Conservation (phyloP, 37 sponge, comb jelly and placozoan species). For the Amphimedon queenslandica region DNA sequence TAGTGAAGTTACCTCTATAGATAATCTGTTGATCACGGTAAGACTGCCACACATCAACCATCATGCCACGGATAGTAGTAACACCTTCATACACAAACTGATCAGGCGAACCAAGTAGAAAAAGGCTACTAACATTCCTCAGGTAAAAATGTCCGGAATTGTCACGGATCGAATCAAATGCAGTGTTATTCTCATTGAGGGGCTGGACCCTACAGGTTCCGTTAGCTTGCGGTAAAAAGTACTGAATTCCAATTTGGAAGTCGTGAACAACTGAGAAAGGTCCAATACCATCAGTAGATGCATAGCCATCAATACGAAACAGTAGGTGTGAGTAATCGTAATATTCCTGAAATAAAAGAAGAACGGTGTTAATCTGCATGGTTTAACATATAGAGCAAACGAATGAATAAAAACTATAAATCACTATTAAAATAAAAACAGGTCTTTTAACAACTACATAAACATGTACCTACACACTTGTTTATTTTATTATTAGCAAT, state of each 20-base stretch:
- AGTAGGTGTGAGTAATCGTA: conserved; percentile 21
- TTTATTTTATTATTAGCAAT: too few relatives aligned
- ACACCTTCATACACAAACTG: conserved; percentile 64
- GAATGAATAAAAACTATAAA: too few relatives aligned
- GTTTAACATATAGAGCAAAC: too few relatives aligned
- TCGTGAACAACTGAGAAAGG: conserved; percentile 34
- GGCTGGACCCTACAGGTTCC: neutral
- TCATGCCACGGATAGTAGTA: conserved; percentile 41
- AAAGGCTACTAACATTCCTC: neutral
- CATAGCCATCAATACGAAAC: conserved; percentile 26
- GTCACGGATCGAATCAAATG: conserved; percentile 10
- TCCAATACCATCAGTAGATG: neutral
- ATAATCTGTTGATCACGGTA: conserved; percentile 5
- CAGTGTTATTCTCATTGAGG: neutral
- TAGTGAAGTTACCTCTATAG: neutral
- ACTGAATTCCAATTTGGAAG: conserved; percentile 38
- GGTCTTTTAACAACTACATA: too few relatives aligned
- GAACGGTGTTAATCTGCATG: too few relatives aligned
- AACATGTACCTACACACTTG: too few relatives aligned
- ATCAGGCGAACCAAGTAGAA: conserved; percentile 6
- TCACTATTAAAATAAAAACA: too few relatives aligned
- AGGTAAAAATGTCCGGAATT: conserved; percentile 4
- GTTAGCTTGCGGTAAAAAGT: neutral
- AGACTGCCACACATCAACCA: conserved; percentile 54
- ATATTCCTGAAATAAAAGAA: too few relatives aligned